Conservation (phyloP, 2,113 vertebrate species). For the Thoracochromis brauschi region DNA sequence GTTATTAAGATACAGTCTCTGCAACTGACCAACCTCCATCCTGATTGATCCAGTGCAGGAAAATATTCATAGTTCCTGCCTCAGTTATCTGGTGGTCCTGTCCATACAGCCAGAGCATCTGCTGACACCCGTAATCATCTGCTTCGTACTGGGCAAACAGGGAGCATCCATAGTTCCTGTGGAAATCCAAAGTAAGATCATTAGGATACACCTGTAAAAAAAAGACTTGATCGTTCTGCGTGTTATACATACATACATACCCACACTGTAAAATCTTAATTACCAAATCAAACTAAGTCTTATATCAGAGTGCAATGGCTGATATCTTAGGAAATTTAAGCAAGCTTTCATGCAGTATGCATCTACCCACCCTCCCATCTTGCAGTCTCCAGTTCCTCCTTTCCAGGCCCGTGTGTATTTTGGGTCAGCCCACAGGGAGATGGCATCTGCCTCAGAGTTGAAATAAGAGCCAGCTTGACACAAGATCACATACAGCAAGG, state of each 20-base stretch:
- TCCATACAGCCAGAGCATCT: slow-evolving; percentile 89
- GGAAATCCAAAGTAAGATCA: background rate
- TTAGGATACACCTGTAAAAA: background rate
- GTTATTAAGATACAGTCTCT: background rate
- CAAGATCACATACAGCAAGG: slow-evolving; percentile 41
- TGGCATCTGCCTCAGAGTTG: slow-evolving; percentile 61
- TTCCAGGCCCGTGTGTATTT: slow-evolving; percentile 85
- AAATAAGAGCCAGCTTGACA: slow-evolving; percentile 12
- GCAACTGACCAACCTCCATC: slow-evolving; percentile 74
- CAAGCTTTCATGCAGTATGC: background rate
- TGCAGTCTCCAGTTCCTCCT: slow-evolving; percentile 89
- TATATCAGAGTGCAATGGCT: background rate
- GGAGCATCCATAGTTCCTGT: slow-evolving; percentile 83
- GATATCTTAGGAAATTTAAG: background rate
- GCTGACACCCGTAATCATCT: slow-evolving; percentile 76
- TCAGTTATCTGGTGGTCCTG: slow-evolving; percentile 87
- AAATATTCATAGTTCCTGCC: slow-evolving; percentile 92
- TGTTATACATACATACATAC: fast-evolving
- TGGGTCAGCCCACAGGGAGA: slow-evolving; percentile 85
- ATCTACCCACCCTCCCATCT: slow-evolving; percentile 82
- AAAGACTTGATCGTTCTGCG: background rate
- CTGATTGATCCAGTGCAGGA: slow-evolving; percentile 89
- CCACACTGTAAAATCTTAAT: background rate
- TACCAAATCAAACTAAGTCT: background rate
- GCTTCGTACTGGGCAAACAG: slow-evolving; percentile 81